Base-by-base conservation (phyloP, 2,888 invertebrate genomes). In the Deilephila porcellus region DNA sequence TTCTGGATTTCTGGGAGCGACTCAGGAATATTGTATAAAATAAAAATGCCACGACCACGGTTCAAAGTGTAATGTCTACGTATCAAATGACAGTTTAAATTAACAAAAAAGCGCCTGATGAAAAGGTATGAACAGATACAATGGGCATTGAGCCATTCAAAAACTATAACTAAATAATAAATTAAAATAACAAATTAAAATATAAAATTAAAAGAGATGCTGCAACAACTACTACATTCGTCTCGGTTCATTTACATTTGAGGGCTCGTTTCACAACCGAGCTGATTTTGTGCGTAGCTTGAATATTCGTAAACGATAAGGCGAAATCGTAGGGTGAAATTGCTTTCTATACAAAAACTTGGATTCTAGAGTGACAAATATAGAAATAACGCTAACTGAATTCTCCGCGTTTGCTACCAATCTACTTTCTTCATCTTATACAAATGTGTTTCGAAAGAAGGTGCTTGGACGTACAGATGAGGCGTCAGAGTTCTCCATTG, bases 161-260 rank as follows among this genome's bases (percentile, higher is more conserved):
- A n/a, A n/a, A n/a, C n/a, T n/a, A n/a, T n/a, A n/a, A n/a, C n/a
- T n/a, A n/a, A n/a, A n/a, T n/a, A n/a, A n/a, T n/a, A n/a, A n/a
- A n/a, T n/a, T n/a, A n/a, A n/a, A n/a, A n/a, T n/a, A n/a, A n/a
- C n/a, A n/a, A n/a, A n/a, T n/a, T n/a, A n/a, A n/a, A n/a, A n/a
- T n/a, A n/a, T n/a, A n/a, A n/a, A n/a, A n/a, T n/a, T n/a, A n/a
- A n/a, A n/a, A n/a, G n/a, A n/a, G n/a, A n/a, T n/a, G n/a, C n/a
- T n/a, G n/a, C n/a, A n/a, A n/a, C n/a, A n/a, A n/a, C n/a, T n/a
- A 80, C 80, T 80, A 80, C 80, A 79, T 83, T 84, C 79, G 81
- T 78, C 80, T 79, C 79, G 80, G 77, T 81, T 82, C 85, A 81
- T 84, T 82, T 83, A 81, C 81, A 83, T 83, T 82, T 81, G 74